Evolutionary conservation across 2,797 vertebrate genomes (phyloP).

Genomic region (Poliocrania exsul): DNA sequence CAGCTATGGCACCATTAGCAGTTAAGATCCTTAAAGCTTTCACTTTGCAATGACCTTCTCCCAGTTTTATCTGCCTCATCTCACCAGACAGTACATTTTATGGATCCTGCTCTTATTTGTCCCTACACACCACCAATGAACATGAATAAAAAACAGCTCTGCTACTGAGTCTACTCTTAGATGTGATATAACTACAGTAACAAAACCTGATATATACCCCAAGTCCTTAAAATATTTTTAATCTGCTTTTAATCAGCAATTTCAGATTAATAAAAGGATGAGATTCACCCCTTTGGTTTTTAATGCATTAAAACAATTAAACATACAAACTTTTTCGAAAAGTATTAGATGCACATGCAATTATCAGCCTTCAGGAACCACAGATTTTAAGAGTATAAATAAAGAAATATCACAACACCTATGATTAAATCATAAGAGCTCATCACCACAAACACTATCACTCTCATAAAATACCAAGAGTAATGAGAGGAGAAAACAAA

Average conservation of each 20-base stretch:
- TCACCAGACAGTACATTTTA: not conserved
- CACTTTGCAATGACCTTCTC: not conserved
- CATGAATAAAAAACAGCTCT: not conserved
- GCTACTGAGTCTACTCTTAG: not conserved
- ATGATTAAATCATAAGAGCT: not conserved
- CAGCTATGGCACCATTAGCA: not conserved
- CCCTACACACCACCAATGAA: not conserved
- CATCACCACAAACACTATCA: not conserved
- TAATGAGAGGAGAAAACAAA: slow-evolving; percentile 5
- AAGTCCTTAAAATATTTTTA: not conserved
- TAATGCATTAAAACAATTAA: not conserved
- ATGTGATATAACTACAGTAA: not conserved
- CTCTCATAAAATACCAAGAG: not conserved
- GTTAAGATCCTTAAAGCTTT: not conserved
- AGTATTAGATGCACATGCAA: not conserved
- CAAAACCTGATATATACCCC: not conserved
- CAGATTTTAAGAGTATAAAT: not conserved
- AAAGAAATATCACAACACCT: not conserved
- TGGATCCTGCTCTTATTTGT: not conserved
- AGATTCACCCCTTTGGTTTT: not conserved
- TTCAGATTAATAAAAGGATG: not conserved
- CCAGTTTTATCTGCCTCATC: not conserved
- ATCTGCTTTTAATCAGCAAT: not conserved
- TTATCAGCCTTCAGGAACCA: not conserved
- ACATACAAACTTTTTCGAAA: not conserved